Base-by-base conservation (phyloP, 2,888 invertebrate species). In the Agrochola lota region DNA sequence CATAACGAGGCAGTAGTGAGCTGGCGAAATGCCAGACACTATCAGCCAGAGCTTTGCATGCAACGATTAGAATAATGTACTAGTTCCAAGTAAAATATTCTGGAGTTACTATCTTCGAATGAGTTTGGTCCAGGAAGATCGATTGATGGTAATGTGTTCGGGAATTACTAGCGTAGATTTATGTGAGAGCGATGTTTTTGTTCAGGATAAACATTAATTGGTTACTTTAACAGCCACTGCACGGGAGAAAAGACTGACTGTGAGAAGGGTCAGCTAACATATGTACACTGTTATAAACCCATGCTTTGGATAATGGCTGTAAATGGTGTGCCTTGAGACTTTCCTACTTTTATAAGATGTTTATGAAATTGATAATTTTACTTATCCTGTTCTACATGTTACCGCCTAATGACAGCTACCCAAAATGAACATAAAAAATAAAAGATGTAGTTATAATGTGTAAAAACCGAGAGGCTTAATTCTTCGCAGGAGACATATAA, bases 61-160 rank as follows among this genome's bases (percentile, higher is more conserved):
- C 74, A 87, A 78, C 90, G 91, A 91, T 92, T 92, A 91, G 87
- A 88, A 88, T 92, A 91, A 91, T 92, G 88, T 87, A 90, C 86
- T 83, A 75, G 70, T 67, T 84, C 71, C 74, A 81, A 83, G 84
- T 88, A 84, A 89, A 89, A 89, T 91, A 85, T 90, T 85, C 80
- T 46, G 23, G 35, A 81, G 74, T 78, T 72, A 81, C 55, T 78
- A 73, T 78, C 84, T 78, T 12, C 72, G 57, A 52, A 74, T 64
- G 71, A 23, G 57, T 60, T 74, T 66, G 12, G 70, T 59, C n/a
- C n/a, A n/a, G 43, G 62, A 62, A 77, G 83, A 80, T 76, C 64
- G 68, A 73, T 85, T 64, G 52, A 9, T 7, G 43, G 55, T 49
- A 71, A 73, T 80, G 72, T 5, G 43, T 23, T 71, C 30, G 11